Evolutionary conservation across 2,797 vertebrate species (phyloP).

Genomic region (Spheniscus humboldti): DNA sequence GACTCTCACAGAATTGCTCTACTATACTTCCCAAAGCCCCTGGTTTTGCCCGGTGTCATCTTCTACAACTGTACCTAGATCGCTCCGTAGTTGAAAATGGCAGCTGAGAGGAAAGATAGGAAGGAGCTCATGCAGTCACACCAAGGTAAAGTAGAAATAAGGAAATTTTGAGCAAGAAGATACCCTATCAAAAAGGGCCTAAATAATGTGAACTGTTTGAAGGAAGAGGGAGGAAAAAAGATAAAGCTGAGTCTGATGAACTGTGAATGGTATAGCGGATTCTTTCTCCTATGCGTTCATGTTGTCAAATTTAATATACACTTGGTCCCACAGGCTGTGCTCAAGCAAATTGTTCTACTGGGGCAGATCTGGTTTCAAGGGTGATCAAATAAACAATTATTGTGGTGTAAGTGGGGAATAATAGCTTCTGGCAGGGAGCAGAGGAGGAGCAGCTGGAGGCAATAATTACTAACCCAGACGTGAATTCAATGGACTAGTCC

Average conservation of each 20-base stretch:
- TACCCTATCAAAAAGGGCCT: not conserved
- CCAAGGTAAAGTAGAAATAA: not conserved
- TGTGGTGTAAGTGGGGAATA: constrained; percentile 11
- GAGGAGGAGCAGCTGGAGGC: constrained; percentile 39
- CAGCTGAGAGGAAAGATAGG: not conserved
- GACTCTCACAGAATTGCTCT: not conserved
- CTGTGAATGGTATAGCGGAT: not conserved
- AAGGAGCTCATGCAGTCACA: not conserved
- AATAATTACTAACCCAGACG: constrained; percentile 39
- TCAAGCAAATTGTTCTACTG: constrained; percentile 14
- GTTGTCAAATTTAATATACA: not conserved
- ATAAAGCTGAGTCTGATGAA: not conserved
- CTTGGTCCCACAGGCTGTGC: not conserved
- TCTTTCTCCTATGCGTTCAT: not conserved
- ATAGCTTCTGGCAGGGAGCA: constrained; percentile 37
- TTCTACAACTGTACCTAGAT: not conserved
- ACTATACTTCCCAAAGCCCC: not conserved
- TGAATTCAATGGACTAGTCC: constrained; percentile 2
- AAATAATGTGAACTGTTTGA: not conserved
- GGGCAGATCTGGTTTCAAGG: not conserved
- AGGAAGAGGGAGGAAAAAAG: not conserved
- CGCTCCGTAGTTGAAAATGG: not conserved
- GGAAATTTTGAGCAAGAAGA: not conserved
- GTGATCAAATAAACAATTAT: constrained; percentile 41
- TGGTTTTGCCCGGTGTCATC: not conserved